Base-by-base conservation (phyloP, 2,797 vertebrate species). In the Atherinosoma microstoma region DNA sequence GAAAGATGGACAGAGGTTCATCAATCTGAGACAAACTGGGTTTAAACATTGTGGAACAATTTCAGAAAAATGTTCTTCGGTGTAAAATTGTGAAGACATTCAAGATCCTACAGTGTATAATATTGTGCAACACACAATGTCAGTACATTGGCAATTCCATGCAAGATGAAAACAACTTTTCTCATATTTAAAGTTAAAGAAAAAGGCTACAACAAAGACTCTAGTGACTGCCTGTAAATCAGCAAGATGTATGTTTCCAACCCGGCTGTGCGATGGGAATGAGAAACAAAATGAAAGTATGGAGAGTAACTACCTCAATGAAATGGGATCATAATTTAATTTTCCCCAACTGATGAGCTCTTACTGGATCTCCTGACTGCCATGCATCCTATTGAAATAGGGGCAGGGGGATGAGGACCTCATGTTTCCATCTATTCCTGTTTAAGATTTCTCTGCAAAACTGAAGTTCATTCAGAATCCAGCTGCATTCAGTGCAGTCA, bases 241-340 rank as follows among this genome's bases (percentile, higher is more conserved):
- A 29, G 0, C 0, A 16, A 49, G 67, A 64, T 68, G 60, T 60
- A 27, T 11, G 47, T 61, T 9, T 76, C 61, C 49, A 20, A 64
- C 24, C 12, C 36, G 30, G 64, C 62, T 70, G n/a, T 11, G 49
- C 32, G 70, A 76, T 11, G 24, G 38, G 11, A 69, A 75, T 9
- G 45, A 67, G 60, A 11, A 51, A 60, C 24, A 45, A 53, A 80
- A 72, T 49, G 29, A 73, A 79, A 35, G 30, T 69, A 59, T 1
- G 27, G 68, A 75, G 64, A 75, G 54, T 65, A 76, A 82, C 64
- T 63, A 65, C 66, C 27, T 49, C 24, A 45, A 69, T 83, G 70
- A 88, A 87, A 91, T 77, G 67, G 74, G 78, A 73, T 85, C 84
- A 76, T 89, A 72, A 90, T 92, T 92, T 75, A 58, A 88, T 88